Percentiles rank a stretch among this genome's conserved stretches.
Evolutionary conservation across 2,113 vertebrate genomes (phyloP).

Genomic region (Daboia siamensis): DNA sequence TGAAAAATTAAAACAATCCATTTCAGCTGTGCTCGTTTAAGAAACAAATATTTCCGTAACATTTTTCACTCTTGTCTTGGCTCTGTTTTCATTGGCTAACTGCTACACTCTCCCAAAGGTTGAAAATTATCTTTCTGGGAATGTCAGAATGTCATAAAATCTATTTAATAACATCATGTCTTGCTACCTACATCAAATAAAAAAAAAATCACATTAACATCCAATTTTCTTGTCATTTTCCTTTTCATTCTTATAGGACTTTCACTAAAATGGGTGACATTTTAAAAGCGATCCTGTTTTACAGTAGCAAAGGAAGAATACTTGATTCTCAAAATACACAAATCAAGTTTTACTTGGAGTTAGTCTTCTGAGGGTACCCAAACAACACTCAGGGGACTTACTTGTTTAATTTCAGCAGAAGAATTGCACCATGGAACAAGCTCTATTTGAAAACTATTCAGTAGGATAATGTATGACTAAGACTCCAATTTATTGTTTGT

Average conservation of each 20-base stretch:
- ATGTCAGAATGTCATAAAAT: background rate
- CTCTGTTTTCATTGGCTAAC: background rate
- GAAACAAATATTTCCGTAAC: background rate
- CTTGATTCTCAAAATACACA: background rate
- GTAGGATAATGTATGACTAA: background rate
- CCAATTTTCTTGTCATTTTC: background rate
- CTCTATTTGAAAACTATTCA: background rate
- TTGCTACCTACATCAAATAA: background rate
- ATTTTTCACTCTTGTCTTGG: background rate
- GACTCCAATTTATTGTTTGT: background rate
- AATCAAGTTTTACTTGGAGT: background rate
- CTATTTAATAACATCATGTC: background rate
- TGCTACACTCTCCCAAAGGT: background rate
- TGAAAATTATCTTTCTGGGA: background rate
- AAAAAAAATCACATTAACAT: background rate
- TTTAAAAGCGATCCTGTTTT: background rate
- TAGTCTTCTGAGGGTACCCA: background rate
- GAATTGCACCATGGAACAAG: background rate
- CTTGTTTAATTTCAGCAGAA: background rate
- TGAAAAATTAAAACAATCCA: background rate
- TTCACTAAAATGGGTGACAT: background rate
- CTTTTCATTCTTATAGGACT: background rate
- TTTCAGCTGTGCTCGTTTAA: slow-evolving; percentile 1
- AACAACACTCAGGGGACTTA: background rate
- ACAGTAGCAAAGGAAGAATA: background rate